Evolutionary conservation across 2,797 vertebrate species (phyloP).

Genomic region (Sardinella longiceps): DNA sequence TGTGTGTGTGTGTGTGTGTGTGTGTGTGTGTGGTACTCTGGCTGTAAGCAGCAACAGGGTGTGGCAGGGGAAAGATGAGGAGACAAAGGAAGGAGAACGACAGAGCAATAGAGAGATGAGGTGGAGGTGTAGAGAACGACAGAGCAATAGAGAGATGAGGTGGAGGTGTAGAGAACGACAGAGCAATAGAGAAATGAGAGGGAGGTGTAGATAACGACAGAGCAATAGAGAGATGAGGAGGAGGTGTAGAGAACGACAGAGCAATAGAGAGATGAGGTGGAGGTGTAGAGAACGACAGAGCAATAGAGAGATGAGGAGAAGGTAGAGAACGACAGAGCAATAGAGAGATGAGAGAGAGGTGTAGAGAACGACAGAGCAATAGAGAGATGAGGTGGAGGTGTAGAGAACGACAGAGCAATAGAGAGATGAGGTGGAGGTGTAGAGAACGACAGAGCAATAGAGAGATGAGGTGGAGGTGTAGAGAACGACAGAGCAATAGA

Average conservation of each 20-base stretch:
- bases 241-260: not conserved
- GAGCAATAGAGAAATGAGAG: no score
- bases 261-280: not conserved
- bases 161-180: no score
- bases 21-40: no score
- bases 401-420: constrained; percentile 12
- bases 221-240: no score
- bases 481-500: not conserved
- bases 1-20: no score
- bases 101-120: not conserved
- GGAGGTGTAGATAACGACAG: no score
- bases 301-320: not conserved
- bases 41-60: no score
- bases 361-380: no score
- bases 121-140: not conserved
- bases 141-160: not conserved
- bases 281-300: no score
- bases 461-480: not conserved
- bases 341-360: no score
- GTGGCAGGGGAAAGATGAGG: not conserved
- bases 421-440: constrained; percentile 43
- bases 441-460: constrained; percentile 37
- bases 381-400: no score
- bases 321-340: no score
- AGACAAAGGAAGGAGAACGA: not conserved